Percentiles rank a stretch among this genome's conserved stretches.
These are phyloP conservation scores for Poecilobothrus nobilitatus DNA, from an alignment of 2,888 invertebrate species.

Conservation along the genomic window DNA sequence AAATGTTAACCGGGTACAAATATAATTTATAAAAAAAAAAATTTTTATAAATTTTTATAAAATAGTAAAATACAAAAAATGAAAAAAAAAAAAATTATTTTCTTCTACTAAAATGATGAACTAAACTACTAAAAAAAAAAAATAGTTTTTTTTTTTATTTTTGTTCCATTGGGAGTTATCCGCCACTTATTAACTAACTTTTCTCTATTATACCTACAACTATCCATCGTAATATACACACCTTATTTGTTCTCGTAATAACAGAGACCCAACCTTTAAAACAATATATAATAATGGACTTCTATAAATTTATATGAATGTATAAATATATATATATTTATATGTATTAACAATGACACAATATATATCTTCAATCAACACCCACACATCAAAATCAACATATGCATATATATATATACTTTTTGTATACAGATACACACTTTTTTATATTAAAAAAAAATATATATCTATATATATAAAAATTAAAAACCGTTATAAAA, in stretches of 20 bases:
- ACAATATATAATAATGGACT: not conserved
- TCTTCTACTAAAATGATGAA: not conserved
- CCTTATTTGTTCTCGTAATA: not conserved
- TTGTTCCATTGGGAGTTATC: constrained; percentile 23
- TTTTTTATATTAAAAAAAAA: no score
- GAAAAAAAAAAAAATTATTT: not conserved
- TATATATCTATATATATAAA: not conserved
- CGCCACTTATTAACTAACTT: not conserved
- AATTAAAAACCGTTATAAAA: constrained; percentile 2
- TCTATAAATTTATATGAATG: no score
- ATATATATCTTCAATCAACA: no score
- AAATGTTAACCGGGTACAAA: not conserved
- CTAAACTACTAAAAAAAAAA: constrained; percentile 13
- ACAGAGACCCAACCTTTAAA: not conserved
- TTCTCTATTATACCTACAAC: no score
- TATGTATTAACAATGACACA: no score
- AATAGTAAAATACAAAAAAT: not conserved
- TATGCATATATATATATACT: no score
- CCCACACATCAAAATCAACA: no score
- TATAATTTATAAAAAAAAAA: not conserved
- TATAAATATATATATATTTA: no score
- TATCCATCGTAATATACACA: not conserved
- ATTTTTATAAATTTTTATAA: not conserved
- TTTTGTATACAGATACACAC: no score
- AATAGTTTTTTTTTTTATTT: no score